Base-by-base conservation (phyloP, 2,113 vertebrate genomes). In the Rhodinocichla rosea region DNA sequence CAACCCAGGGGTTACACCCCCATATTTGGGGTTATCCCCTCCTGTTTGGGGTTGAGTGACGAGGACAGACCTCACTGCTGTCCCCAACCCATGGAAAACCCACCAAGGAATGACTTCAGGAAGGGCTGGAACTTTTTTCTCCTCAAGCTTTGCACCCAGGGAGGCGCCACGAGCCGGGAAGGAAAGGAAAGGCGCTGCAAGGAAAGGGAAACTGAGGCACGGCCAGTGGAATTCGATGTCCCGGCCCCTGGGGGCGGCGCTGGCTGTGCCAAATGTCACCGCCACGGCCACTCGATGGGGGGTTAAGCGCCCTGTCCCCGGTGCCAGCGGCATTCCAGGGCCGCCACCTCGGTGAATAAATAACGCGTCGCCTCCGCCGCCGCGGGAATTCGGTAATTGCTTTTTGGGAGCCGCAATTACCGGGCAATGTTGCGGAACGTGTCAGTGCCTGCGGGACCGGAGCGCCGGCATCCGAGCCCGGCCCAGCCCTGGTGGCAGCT, bases 101-200 rank as follows among this genome's bases (percentile, higher is more conserved):
- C 11, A 1, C 30, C 55, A 1, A 1, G 7, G 7, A 6, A 2
- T 12, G 32, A 13, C 47, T 3, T 0, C 4, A 6, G 37, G 64
- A 40, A 11, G 0, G 4, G 11, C 2, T 1, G 3, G 45, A n/a
- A 22, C 39, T 2, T 9, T 0, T 37, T 9, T 6, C 4, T 3
- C n/a, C 39, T 21, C 1, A 21, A 22, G 11, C 10, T 69, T 30
- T 13, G 26, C 50, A 21, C 21, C 68, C 16, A 2, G 18, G 18
- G 56, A 39, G 17, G n/a, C 10, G 6, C 11, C 78, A 8, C 1
- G 1, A n/a, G n/a, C 50, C 0, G 44, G 23, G 23, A n/a, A 53
- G 52, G 52, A 18, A 28, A 52, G 49, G 50, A 16, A 47, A 47
- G 23, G 22, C 24, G 49, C 26, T 1, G 0, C 27, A 1, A 15